These are phyloP conservation scores for Meleagris gallopavo DNA, from an alignment of 2,113 vertebrate species.

Conservation along the genomic window DNA sequence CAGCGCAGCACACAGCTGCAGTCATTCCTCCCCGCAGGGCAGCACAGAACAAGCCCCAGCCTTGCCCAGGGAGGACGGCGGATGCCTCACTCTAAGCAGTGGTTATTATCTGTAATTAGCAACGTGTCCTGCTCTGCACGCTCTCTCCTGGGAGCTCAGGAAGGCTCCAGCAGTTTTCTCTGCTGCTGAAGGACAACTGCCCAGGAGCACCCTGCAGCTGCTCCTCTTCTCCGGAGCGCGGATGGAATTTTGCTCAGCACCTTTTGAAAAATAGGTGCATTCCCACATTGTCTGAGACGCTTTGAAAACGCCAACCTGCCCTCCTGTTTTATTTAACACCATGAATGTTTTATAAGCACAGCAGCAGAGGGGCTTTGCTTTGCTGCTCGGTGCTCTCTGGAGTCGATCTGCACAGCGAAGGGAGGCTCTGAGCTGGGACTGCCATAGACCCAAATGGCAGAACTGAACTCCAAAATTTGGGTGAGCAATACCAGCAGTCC, in stretches of 20 bases:
- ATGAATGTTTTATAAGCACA: not conserved
- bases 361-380: not conserved
- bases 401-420: not conserved
- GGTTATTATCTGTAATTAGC: conserved; percentile 10
- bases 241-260: fast-evolving
- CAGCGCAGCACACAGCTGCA: fast-evolving
- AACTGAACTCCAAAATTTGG: not conserved
- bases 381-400: not conserved
- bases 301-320: not conserved
- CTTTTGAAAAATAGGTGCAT: too few relatives aligned
- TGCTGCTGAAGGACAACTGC: not conserved
- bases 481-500: not conserved
- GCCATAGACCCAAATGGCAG: too few relatives aligned
- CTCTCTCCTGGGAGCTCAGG: fast-evolving
- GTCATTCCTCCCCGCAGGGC: not conserved
- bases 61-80: not conserved
- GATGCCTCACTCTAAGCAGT: not conserved
- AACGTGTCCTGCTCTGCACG: not conserved
- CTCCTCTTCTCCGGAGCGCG: not conserved
- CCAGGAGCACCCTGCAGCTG: fast-evolving
- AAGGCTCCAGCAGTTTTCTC: not conserved
- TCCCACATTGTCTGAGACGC: not conserved
- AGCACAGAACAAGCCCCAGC: not conserved
- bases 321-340: not conserved
- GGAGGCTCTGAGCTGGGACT: not conserved